phyloP scores from a whole-genome alignment of 2,888 invertebrate genomes.

The Rhagonycha fulva region DNA sequence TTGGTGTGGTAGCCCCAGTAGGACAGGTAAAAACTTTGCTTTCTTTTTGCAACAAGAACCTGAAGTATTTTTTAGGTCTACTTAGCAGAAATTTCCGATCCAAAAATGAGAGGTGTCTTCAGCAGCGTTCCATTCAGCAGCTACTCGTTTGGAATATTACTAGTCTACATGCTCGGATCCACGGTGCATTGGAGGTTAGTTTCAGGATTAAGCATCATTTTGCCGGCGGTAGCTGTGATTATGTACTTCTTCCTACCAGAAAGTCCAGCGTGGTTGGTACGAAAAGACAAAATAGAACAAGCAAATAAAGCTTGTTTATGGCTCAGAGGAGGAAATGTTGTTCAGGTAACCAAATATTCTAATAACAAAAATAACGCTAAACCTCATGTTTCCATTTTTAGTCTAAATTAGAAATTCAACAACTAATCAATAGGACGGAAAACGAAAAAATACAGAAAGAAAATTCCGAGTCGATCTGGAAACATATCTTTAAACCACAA shows the following conservation, averaged over 20 bases:
- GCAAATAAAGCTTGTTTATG: slow-evolving; percentile 53
- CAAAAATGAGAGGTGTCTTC: slow-evolving; percentile 69
- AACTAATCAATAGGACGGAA: slow-evolving; percentile 63
- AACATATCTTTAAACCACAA: slow-evolving; percentile 60
- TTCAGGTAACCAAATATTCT: slow-evolving; percentile 44
- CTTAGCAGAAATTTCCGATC: slow-evolving; percentile 76
- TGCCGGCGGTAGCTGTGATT: slow-evolving; percentile 65
- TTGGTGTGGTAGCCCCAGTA: slow-evolving; percentile 74
- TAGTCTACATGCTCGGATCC: slow-evolving; percentile 74
- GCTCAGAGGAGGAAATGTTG: slow-evolving; percentile 48
- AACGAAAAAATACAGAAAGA: slow-evolving; percentile 55
- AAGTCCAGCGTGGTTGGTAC: slow-evolving; percentile 75
- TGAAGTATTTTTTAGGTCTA: slow-evolving; percentile 62
- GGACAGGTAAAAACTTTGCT: slow-evolving; percentile 63
- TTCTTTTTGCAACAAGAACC: not conserved
- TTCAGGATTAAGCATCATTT: slow-evolving; percentile 60
- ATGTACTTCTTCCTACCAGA: slow-evolving; percentile 72
- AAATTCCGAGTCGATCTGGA: slow-evolving; percentile 49
- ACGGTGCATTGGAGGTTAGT: slow-evolving; percentile 71
- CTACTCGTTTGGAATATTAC: slow-evolving; percentile 74
- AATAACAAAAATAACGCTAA: not conserved
- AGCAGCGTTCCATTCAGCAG: slow-evolving; percentile 76
- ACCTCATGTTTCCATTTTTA: slow-evolving; percentile 40
- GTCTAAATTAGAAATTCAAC: slow-evolving; percentile 67
- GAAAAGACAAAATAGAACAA: slow-evolving; percentile 60